phyloP scores from a whole-genome alignment of 2,797 vertebrate genomes.

The Nannoperca obscura region DNA sequence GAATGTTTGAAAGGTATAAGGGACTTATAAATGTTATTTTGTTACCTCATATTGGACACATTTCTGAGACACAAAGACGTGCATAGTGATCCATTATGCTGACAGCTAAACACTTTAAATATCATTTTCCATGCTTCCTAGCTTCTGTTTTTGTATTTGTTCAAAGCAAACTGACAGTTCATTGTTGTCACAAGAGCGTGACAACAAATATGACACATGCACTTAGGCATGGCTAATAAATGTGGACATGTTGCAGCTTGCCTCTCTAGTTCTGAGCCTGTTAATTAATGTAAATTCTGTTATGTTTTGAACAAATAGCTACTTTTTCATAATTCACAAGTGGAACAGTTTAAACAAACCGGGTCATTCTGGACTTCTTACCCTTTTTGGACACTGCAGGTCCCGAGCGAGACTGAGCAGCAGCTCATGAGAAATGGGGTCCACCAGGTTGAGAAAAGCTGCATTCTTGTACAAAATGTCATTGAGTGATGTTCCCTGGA shows the following conservation, averaged over 20 bases:
- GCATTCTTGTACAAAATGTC: conserved; percentile 92
- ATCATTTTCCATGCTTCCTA: not conserved
- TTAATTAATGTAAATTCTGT: conserved; percentile 20
- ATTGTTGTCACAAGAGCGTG: conserved; percentile 28
- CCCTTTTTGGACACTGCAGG: conserved; percentile 93
- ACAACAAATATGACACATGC: conserved; percentile 42
- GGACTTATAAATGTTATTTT: not conserved
- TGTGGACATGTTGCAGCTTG: conserved; percentile 7
- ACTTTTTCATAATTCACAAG: conserved; percentile 13
- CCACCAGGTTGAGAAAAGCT: conserved; percentile 92
- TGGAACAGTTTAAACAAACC: not conserved
- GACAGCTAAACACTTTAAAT: not conserved
- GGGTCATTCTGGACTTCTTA: conserved; percentile 62
- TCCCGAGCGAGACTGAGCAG: conserved; percentile 90
- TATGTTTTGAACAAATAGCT: conserved; percentile 2
- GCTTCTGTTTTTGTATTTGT: conserved; percentile 20
- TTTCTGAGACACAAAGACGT: not conserved
- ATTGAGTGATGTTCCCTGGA: conserved; percentile 91
- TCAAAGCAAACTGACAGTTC: conserved; percentile 20
- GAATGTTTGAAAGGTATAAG: not conserved
- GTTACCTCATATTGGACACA: not conserved
- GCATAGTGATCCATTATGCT: not conserved
- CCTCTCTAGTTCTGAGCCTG: not conserved
- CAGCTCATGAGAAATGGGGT: conserved; percentile 93
- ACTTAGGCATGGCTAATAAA: conserved; percentile 25